Evolutionary conservation across 1,140 invertebrate species (phyloP), one percentile per base, ranked within the genome.

Genomic region (Asbolus verrucosus): DNA sequence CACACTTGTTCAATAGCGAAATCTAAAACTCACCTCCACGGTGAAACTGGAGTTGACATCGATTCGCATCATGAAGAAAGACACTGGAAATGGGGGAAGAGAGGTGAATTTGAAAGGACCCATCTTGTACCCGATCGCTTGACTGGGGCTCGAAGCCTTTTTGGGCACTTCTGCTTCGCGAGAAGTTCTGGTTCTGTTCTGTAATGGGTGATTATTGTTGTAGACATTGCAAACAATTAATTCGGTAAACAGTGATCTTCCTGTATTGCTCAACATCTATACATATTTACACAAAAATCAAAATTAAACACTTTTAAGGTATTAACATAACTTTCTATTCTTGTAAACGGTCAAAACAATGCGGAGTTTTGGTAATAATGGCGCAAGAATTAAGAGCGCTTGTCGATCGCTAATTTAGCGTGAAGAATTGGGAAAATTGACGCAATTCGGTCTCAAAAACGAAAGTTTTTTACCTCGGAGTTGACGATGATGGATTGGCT

Each of bases 21-120:
- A 33, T 62, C 19, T 31, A 14, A 1, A 9, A 13, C 19, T 63
- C 50, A 79, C 76, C 38, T 77, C 76, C 16, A 65, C 60, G 6
- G 75, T 77, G 41, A 78, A 78, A 43, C 62, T 78, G 1, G 76
- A 76, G 63, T 77, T 77, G 8, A 80, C 19, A 67, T 77, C 67
- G 6, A 80, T 46, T 21, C 75, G 60, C 21, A 81, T 30, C 68
- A 76, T 75, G 61, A 73, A 80, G 71, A 79, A 80, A 3, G 73
- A 69, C 0, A 80, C 72, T 9, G 72, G 67, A 73, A 81, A 81
- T 11, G 78, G 78, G n/a, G 78, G 76, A 6, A 73, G 43, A 16
- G 75, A 76, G 15, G 73, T 61, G 14, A 75, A 76, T 21, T 63
- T 31, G 11, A 78, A 65, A 38, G 74, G 73, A 13, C 78, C 78